A percentile compares a stretch with the other conserved stretches of the same genome.
Evolutionary conservation across 2,888 invertebrate species (phyloP).

Genomic region (Tetramorium bicarinatum): DNA sequence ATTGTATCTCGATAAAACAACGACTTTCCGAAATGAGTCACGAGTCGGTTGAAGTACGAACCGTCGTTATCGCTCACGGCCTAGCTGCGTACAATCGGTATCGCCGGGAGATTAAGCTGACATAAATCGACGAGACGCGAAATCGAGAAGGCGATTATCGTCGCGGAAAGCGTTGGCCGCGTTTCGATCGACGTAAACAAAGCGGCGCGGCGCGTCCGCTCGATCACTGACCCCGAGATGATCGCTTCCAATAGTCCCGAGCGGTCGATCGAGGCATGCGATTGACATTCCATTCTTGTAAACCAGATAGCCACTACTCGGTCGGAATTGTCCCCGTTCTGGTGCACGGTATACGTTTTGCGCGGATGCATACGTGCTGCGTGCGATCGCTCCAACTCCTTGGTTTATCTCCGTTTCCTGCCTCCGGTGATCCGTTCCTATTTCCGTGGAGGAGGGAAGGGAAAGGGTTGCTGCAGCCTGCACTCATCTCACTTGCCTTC

Average conservation of each 20-base stretch:
- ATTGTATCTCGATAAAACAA: background rate
- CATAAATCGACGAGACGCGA: background rate
- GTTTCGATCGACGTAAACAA: conserved; percentile 24
- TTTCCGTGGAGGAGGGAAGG: background rate
- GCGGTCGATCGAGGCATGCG: conserved; percentile 14
- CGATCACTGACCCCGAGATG: conserved; percentile 36
- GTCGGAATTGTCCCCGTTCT: background rate
- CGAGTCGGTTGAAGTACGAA: background rate
- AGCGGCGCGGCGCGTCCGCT: conserved; percentile 1
- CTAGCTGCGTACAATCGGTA: background rate
- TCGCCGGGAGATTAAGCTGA: background rate
- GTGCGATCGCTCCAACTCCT: background rate
- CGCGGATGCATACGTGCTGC: background rate
- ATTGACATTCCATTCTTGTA: background rate
- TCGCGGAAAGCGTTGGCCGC: background rate
- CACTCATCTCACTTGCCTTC: background rate
- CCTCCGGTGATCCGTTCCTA: background rate
- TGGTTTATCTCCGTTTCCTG: background rate
- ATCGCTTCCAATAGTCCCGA: conserved; percentile 10
- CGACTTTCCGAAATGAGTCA: background rate
- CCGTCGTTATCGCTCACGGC: background rate
- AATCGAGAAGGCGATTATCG: background rate
- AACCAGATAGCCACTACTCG: background rate
- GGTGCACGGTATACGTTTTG: background rate
- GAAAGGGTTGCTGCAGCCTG: background rate